Conservation (phyloP, 2,113 vertebrate species). For the Pandion haliaetus region DNA sequence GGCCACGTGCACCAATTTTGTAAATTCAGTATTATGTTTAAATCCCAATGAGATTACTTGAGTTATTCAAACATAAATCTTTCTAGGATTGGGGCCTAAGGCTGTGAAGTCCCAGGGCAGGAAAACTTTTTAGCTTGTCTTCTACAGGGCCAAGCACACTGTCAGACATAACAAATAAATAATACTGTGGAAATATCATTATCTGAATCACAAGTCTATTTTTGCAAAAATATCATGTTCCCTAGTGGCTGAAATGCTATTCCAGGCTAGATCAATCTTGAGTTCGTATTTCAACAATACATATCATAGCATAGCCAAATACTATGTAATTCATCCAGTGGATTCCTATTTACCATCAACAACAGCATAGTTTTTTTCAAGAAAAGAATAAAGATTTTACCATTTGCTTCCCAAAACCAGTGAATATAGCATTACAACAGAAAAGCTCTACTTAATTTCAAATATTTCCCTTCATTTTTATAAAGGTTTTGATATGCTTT, state of each 20-base stretch:
- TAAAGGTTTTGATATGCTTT: background rate
- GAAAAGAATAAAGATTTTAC: background rate
- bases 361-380: background rate
- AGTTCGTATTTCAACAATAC: background rate
- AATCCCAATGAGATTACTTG: background rate
- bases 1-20: background rate
- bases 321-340: background rate
- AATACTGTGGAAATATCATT: conserved; percentile 40
- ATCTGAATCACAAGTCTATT: conserved; percentile 18
- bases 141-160: background rate
- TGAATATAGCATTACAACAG: background rate
- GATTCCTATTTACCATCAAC: background rate
- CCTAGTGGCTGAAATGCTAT: background rate
- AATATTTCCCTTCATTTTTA: background rate
- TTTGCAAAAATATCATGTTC: conserved; percentile 23
- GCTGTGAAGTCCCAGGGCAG: background rate
- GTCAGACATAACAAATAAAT: conserved; percentile 55
- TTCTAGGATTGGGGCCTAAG: background rate
- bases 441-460: background rate
- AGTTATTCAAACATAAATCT: conserved; percentile 44
- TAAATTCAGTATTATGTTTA: conserved; percentile 22
- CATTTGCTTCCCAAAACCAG: background rate
- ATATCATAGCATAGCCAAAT: background rate
- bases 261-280: background rate
- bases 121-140: conserved; percentile 18